Evolutionary conservation across 1,140 invertebrate genomes (phyloP).

Genomic region (Asobara japonica): DNA sequence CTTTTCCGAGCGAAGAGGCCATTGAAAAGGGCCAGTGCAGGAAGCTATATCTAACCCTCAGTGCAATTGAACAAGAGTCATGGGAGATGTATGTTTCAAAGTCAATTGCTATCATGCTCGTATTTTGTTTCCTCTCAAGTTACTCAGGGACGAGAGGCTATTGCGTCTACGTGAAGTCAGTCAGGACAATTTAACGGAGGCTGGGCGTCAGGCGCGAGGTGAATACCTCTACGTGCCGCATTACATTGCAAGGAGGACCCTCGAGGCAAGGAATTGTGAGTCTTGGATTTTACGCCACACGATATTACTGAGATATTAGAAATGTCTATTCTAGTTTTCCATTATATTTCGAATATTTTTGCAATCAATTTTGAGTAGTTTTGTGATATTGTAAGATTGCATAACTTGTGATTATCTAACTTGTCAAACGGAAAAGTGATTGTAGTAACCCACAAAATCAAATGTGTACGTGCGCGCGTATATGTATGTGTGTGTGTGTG

Average conservation of each 20-base stretch:
- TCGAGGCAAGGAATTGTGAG: conserved; percentile 61
- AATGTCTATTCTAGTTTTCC: too few species aligned
- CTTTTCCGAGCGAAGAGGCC: neutral
- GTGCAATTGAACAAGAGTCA: conserved; percentile 12
- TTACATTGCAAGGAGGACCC: conserved; percentile 55
- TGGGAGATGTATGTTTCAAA: conserved; percentile 4
- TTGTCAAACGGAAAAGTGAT: too few species aligned
- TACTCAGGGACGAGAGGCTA: conserved; percentile 57
- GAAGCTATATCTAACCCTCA: conserved; percentile 3
- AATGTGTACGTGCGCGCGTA: too few species aligned
- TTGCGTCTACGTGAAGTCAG: conserved; percentile 45
- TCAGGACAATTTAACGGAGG: conserved; percentile 59
- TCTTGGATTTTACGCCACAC: conserved; percentile 6
- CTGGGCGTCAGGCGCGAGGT: conserved; percentile 56
- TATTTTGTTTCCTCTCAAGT: conserved; percentile 46
- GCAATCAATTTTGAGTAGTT: too few species aligned
- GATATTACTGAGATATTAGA: neutral
- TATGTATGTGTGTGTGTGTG: too few species aligned
- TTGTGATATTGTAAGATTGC: too few species aligned
- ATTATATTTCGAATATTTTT: too few species aligned
- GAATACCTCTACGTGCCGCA: conserved; percentile 62
- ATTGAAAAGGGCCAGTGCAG: neutral
- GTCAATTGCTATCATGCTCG: neutral
- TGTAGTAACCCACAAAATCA: too few species aligned
- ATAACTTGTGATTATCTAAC: too few species aligned